Evolutionary conservation across 1,140 invertebrate species (phyloP).

Genomic region (Drosophila repleta): DNA sequence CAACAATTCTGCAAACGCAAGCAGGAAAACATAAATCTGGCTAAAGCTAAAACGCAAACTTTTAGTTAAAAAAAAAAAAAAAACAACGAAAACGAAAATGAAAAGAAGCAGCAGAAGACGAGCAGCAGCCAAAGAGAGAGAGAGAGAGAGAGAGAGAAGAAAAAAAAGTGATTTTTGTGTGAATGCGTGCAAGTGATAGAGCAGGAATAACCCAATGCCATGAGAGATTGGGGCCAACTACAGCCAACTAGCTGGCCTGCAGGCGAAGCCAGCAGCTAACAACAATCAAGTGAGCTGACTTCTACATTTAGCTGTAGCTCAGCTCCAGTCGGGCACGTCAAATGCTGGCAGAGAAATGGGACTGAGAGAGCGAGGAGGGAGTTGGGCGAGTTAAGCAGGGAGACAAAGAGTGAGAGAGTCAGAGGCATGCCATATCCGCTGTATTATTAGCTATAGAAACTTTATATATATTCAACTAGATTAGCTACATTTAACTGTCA

Average conservation of each 20-base stretch:
- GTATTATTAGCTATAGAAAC: too few species aligned
- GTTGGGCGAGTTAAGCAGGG: not conserved
- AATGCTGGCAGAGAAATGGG: too few species aligned
- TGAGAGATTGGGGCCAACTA: not conserved
- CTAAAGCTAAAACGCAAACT: constrained; percentile 82
- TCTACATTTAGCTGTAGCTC: too few species aligned
- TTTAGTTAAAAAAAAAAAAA: constrained; percentile 66
- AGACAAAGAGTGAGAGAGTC: too few species aligned
- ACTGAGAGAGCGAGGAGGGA: not conserved
- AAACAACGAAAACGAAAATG: too few species aligned
- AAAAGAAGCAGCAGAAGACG: constrained; percentile 5
- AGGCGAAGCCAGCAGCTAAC: constrained; percentile 1
- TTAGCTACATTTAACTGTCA: too few species aligned
- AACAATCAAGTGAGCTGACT: constrained; percentile 6
- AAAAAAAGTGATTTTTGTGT: constrained; percentile 30
- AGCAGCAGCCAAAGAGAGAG: too few species aligned
- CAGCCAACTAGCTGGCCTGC: constrained; percentile 2
- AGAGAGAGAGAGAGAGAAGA: too few species aligned
- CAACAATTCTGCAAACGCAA: constrained; percentile 81
- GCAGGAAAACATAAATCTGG: constrained; percentile 82
- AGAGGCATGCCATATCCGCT: too few species aligned
- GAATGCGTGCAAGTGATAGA: constrained; percentile 75
- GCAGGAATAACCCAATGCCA: constrained; percentile 18
- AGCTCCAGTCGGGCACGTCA: too few species aligned
- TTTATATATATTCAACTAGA: too few species aligned